Evolutionary conservation across 2,888 invertebrate species (phyloP), one percentile per base, ranked within the genome.

Genomic region (Oxytorus armatus): DNA sequence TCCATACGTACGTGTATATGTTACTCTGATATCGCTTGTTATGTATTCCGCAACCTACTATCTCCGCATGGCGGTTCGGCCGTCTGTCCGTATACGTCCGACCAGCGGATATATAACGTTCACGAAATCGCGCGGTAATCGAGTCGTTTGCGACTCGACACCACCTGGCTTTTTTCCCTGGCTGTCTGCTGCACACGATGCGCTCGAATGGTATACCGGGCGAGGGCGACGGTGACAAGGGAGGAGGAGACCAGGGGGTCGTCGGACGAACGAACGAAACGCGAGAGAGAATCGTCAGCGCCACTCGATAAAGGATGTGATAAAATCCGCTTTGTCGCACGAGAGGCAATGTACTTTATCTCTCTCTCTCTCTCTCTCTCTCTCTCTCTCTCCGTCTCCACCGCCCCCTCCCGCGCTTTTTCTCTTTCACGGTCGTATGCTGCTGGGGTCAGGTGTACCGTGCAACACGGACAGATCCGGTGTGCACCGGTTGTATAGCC

Each of bases 81-180:
- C 61, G 72, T 53, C 53, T 61, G 39, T 72, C 61, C 61, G 53
- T 42, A n/a, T n/a, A n/a, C n/a, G n/a, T n/a, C n/a, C n/a, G n/a
- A n/a, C n/a, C n/a, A 29, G 33, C 61, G 61, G 47, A 59, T 70
- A 29, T 72, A 80, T 74, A 79, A 72, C 80, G 73, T 65, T n/a
- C 49, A 29, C 69, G 73, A 69, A 80, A 80, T 80, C 80, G 80
- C 33, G 63, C 69, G 53, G 80, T 80, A 80, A 80, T 80, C 80
- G 77, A 80, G 77, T 80, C 73, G 80, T 80, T 80, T 77, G 80
- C 80, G 77, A 80, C 73, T 77, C 80, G 80, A 80, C 80, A 73
- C 77, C 80, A 80, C 77, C 77, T 80, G 80, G 80, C 72, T 80
- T 80, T 80, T 80, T 80, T 80, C 80, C 80, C 80, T 69, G 68